Evolutionary conservation across 2,888 invertebrate genomes (phyloP).

Genomic region (Entomobrya multifasciata): DNA sequence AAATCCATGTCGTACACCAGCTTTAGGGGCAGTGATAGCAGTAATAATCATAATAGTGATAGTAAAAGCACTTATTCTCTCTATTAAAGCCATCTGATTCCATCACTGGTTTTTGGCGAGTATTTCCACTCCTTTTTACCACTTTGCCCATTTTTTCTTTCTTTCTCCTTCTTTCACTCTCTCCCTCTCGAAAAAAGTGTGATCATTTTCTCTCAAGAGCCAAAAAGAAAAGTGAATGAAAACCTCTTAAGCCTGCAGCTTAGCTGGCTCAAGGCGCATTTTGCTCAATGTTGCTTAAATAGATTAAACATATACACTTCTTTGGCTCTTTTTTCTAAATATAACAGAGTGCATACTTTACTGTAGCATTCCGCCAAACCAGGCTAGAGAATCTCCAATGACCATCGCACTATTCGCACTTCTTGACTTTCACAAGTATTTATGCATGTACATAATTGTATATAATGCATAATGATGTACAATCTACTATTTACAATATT

Average conservation of each 20-base stretch:
- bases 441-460: background rate
- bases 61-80: constrained; percentile 74
- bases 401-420: background rate
- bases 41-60: constrained; percentile 74
- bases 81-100: constrained; percentile 75
- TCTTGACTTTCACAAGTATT: background rate
- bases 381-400: no score
- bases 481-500: no score
- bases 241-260: constrained; percentile 69
- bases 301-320: constrained; percentile 65
- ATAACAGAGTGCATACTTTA: no score
- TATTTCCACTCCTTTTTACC: constrained; percentile 58
- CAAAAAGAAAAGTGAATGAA: constrained; percentile 74
- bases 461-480: no score
- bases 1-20: constrained; percentile 64
- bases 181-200: constrained; percentile 65
- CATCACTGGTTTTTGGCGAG: constrained; percentile 70
- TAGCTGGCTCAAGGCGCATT: constrained; percentile 71
- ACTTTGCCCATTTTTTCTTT: constrained; percentile 53
- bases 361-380: no score
- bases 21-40: constrained; percentile 69
- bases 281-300: constrained; percentile 71
- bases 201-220: constrained; percentile 72
- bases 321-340: constrained; percentile 53
- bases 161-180: constrained; percentile 31